phyloP scores from a whole-genome alignment of 2,797 vertebrate species.

The Halcyon smyrnensis region DNA sequence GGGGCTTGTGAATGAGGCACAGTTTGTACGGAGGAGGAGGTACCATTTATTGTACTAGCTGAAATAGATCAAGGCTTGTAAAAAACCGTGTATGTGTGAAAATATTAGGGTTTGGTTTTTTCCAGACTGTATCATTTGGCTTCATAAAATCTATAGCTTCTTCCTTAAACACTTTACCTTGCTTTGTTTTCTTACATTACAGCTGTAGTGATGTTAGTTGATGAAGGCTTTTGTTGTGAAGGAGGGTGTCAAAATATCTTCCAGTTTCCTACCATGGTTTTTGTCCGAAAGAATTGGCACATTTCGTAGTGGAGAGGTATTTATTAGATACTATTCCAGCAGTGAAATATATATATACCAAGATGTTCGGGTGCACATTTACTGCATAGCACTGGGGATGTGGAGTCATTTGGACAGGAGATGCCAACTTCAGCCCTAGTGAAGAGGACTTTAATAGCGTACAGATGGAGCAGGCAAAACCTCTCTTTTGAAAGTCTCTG shows the following conservation, averaged over 20 bases:
- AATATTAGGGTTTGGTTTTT: neutral
- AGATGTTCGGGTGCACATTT: neutral
- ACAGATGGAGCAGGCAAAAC: neutral
- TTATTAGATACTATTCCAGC: neutral
- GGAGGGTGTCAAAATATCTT: neutral
- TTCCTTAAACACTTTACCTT: neutral
- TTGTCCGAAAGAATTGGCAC: neutral
- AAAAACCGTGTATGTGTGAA: neutral
- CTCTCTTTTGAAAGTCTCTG: neutral
- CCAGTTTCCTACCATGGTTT: neutral
- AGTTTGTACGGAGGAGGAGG: neutral
- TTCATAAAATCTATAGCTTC: neutral
- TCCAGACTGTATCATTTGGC: neutral
- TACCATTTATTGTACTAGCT: neutral
- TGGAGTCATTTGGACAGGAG: neutral
- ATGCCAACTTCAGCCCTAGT: neutral
- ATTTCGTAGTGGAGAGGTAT: neutral
- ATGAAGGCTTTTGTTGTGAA: neutral
- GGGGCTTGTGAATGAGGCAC: neutral
- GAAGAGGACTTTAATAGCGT: neutral
- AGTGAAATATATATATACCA: neutral
- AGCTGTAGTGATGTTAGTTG: neutral
- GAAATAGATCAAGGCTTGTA: neutral
- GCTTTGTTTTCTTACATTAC: neutral
- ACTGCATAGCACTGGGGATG: neutral